A percentile compares a stretch with the other conserved stretches of the same genome.
Evolutionary conservation across 30 jellyfish, hydroid and myxozoan species (phyloP).

Genomic region (Cassiopea xamachana): DNA sequence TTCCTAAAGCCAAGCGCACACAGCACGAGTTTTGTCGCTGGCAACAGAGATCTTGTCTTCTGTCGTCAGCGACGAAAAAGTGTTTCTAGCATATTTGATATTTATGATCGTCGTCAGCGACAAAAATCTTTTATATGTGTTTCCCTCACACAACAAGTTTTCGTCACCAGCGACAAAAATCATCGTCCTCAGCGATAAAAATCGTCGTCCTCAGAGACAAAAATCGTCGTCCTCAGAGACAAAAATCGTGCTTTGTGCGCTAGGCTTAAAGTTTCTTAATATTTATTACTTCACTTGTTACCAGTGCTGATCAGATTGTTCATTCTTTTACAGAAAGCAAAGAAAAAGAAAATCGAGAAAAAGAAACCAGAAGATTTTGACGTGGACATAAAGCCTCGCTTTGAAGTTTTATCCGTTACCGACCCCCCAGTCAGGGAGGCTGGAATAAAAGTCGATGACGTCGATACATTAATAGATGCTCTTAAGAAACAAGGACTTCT

Average conservation of each 20-base stretch:
- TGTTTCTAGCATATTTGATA: too few relatives aligned
- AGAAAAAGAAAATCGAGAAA: constrained; percentile 90
- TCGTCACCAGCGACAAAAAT: too few relatives aligned
- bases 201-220: too few relatives aligned
- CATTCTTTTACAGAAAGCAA: constrained; percentile 82
- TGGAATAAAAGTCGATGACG: constrained; percentile 91
- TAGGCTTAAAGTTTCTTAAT: background rate
- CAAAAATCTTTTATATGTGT: too few relatives aligned
- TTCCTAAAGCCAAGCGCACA: too few relatives aligned
- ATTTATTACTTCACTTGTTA: background rate
- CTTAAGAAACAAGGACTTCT: constrained; percentile 88
- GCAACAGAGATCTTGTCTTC: too few relatives aligned
- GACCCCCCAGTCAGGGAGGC: constrained; percentile 99
- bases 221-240: too few relatives aligned
- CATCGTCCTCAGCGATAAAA: too few relatives aligned
- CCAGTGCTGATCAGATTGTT: background rate
- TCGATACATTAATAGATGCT: constrained; percentile 78
- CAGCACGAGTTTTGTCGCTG: too few relatives aligned
- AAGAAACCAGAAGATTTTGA: constrained; percentile 87
- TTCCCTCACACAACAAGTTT: too few relatives aligned
- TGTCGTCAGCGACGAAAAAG: too few relatives aligned
- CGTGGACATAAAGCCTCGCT: constrained; percentile 89
- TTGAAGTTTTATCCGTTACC: constrained; percentile 75
- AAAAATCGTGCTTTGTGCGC: background rate
- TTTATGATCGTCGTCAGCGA: too few relatives aligned